phyloP scores from a whole-genome alignment of 1,140 invertebrate genomes.

The Drosophila kurseongensis region DNA sequence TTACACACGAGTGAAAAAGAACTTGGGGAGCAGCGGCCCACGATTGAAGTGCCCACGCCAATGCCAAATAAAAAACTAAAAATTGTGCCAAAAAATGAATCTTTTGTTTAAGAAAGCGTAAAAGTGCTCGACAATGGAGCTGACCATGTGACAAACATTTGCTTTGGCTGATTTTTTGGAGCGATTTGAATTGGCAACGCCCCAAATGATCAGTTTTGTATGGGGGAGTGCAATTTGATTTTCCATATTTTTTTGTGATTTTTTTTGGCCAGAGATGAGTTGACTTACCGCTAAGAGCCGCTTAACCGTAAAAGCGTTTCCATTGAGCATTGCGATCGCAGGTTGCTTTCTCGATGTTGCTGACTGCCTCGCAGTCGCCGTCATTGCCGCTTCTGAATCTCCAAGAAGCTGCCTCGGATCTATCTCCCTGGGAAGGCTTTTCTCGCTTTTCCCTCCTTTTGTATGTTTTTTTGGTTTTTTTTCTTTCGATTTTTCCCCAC shows the following conservation, averaged over 20 bases:
- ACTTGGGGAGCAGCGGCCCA: slow-evolving; percentile 32
- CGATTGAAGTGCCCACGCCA: slow-evolving; percentile 35
- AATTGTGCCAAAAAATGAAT: slow-evolving; percentile 43
- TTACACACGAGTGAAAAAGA: slow-evolving; percentile 46
- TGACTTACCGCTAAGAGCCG: slow-evolving; percentile 81
- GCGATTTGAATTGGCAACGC: slow-evolving; percentile 76
- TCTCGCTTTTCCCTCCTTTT: slow-evolving; percentile 42
- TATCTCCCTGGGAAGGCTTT: slow-evolving; percentile 45
- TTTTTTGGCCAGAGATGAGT: slow-evolving; percentile 29
- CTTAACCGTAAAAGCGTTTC: slow-evolving; percentile 80
- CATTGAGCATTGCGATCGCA: slow-evolving; percentile 66
- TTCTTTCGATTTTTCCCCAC: slow-evolving; percentile 19
- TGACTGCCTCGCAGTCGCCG: slow-evolving; percentile 42
- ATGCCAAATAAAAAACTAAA: slow-evolving; percentile 19
- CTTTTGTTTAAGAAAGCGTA: slow-evolving; percentile 49
- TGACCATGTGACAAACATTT: slow-evolving; percentile 55
- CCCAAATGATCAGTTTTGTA: slow-evolving; percentile 52
- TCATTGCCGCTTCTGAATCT: slow-evolving; percentile 51
- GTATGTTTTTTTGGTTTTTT: slow-evolving; percentile 26
- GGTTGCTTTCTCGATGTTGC: slow-evolving; percentile 72
- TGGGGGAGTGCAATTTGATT: slow-evolving; percentile 22
- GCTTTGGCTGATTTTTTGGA: slow-evolving; percentile 42
- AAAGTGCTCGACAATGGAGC: slow-evolving; percentile 35
- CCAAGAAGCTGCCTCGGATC: slow-evolving; percentile 44
- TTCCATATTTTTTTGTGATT: not conserved